Base-by-base conservation (phyloP, 2,888 invertebrate species). In the Zelleria hepariella region DNA sequence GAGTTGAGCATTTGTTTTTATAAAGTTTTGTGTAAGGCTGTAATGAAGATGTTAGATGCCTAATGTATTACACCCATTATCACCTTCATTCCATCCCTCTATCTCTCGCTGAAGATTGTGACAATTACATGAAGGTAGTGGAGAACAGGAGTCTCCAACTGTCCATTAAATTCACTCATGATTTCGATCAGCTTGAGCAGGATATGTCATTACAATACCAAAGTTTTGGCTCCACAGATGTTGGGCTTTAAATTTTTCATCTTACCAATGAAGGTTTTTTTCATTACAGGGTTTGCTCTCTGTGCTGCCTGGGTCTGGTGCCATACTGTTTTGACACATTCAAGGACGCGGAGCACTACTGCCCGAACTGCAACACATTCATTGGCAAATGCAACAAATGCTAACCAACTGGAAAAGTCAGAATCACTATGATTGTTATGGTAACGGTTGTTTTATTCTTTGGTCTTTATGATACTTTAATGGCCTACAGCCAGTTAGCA, bases 261-360 rank as follows among this genome's bases (percentile, higher is more conserved):
- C 3, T 42, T 52, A 24, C 21, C 15, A 52, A 52, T 52, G 23
- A n/a, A 6, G 4, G 24, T 47, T 47, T 15, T 23, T 56, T 8
- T 67, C 52, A 65, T 74, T 71, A 25, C 80, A 88, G 88, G 87
- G 79, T 86, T 25, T 88, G 87, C 67, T 87, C 88, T 25, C 69
- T 88, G 57, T 88, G 88, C 78, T 88, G 88, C 68, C 73, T 88
- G 58, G 88, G 88, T 21, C 74, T 88, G 61, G 73, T 88, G 61
- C 87, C 88, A 47, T 88, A 88, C 71, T 87, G 88, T 75, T 87
- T 87, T 58, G 88, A 88, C 64, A 80, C 86, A 63, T 88, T 87
- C 70, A 88, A 87, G 67, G 87, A 88, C 76, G 87, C 87, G 10
- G 88, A 87, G 64, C 88, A 88, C 67, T 88, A 88, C 64, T 87